Conservation (phyloP, 2,888 invertebrate species). For the Adineta ricciae region DNA sequence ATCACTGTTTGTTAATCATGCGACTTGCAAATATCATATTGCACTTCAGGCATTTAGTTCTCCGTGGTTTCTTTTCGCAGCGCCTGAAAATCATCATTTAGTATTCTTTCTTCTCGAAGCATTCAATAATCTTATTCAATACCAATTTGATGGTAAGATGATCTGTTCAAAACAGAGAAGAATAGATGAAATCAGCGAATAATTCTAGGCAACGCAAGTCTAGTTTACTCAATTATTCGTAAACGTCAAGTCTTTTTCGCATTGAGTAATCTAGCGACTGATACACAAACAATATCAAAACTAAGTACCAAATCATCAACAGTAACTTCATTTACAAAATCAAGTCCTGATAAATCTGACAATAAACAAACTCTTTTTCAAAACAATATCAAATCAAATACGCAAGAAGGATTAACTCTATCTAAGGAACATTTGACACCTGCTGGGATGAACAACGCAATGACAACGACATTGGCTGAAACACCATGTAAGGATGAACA, state of each 20-base stretch:
- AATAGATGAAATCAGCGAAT: not conserved
- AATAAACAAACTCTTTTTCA: constrained; percentile 20
- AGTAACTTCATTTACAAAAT: not conserved
- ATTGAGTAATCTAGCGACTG: constrained; percentile 87
- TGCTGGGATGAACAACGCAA: not conserved
- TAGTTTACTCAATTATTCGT: constrained; percentile 94
- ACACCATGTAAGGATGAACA: not conserved
- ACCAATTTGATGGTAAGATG: constrained; percentile 73
- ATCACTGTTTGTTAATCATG: not conserved
- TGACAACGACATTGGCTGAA: not conserved
- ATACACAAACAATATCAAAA: constrained; percentile 47
- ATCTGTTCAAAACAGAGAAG: not conserved
- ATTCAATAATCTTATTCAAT: constrained; percentile 98
- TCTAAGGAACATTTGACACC: not conserved
- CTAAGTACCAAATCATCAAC: not conserved
- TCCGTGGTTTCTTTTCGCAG: constrained; percentile 94
- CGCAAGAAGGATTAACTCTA: not conserved
- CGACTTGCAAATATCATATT: not conserved
- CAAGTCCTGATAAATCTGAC: not conserved
- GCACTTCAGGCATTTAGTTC: constrained; percentile 72
- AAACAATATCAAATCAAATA: not conserved
- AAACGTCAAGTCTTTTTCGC: constrained; percentile 93
- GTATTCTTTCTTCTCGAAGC: constrained; percentile 96
- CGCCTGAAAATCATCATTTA: constrained; percentile 88
- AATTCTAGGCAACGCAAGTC: constrained; percentile 68